Percentiles rank a stretch among this genome's conserved stretches.
phyloP scores from a whole-genome alignment of 2,797 vertebrate species.

The Sebastiscus tertius region DNA sequence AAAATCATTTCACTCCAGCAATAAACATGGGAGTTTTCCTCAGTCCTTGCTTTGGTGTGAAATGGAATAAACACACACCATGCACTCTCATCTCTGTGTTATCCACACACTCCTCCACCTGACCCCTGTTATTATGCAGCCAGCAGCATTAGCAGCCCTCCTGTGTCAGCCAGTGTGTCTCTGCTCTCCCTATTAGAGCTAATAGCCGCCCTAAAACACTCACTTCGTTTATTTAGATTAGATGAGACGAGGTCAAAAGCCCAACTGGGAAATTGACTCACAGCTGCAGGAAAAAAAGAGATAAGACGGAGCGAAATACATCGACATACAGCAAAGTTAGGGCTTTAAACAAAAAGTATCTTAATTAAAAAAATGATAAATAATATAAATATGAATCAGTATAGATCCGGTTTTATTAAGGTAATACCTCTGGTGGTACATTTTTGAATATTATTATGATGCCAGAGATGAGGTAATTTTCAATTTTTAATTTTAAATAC shows the following conservation, averaged over 20 bases:
- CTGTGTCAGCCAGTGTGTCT: background rate
- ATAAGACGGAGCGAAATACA: background rate
- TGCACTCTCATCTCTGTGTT: background rate
- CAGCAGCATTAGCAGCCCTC: background rate
- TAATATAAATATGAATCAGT: background rate
- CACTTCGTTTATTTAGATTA: conserved; percentile 19
- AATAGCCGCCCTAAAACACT: conserved; percentile 11
- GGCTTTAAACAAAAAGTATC: background rate
- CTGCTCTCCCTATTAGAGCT: conserved; percentile 7
- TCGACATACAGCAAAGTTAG: background rate
- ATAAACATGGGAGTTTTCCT: background rate
- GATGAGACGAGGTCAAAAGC: conserved; percentile 2
- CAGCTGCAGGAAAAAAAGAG: background rate
- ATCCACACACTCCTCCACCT: background rate
- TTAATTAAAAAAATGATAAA: background rate
- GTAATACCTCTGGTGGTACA: background rate
- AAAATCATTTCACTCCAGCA: background rate
- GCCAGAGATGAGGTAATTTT: background rate
- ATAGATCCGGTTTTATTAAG: background rate
- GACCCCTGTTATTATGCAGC: background rate
- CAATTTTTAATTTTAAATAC: background rate
- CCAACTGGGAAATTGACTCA: background rate
- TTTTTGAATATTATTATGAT: too few relatives aligned
- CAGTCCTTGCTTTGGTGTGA: background rate
- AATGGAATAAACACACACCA: background rate